Evolutionary conservation across 2,113 vertebrate species (phyloP).

Genomic region (Miniopterus natalensis): DNA sequence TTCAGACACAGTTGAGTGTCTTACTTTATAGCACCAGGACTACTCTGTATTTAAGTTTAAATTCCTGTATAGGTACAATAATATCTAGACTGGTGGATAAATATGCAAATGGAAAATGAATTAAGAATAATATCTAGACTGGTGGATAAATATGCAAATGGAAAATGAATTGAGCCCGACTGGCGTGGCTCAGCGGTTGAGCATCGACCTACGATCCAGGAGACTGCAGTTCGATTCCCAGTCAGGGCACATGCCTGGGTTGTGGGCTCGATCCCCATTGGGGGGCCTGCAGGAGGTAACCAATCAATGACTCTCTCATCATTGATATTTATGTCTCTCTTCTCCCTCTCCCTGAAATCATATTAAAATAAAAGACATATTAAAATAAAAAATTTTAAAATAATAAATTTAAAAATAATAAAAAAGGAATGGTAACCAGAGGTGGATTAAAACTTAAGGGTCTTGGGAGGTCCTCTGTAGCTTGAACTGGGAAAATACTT

Average conservation of each 20-base stretch:
- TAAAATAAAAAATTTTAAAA: neutral
- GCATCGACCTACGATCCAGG: too few relatives aligned
- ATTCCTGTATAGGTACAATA: neutral
- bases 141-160: neutral
- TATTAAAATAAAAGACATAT: neutral
- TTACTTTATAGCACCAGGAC: constrained; percentile 11
- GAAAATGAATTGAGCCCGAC: neutral
- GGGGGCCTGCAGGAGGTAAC: too few relatives aligned
- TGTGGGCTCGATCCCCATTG: too few relatives aligned
- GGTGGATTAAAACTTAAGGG: neutral
- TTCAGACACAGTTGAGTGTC: neutral
- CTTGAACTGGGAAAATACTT: neutral
- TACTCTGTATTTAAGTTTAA: constrained; percentile 33
- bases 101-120: constrained; percentile 19
- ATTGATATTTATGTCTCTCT: too few relatives aligned
- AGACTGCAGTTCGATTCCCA: too few relatives aligned
- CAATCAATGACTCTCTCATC: too few relatives aligned
- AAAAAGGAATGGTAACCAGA: neutral
- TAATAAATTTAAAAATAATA: neutral
- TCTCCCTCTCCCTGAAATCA: too few relatives aligned
- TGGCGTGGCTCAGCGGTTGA: too few relatives aligned
- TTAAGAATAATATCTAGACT: constrained; percentile 6
- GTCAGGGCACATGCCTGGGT: too few relatives aligned
- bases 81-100: neutral
- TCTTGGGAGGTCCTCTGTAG: neutral